Base-by-base conservation (phyloP, 2,888 invertebrate species). In the Macropis europaea region DNA sequence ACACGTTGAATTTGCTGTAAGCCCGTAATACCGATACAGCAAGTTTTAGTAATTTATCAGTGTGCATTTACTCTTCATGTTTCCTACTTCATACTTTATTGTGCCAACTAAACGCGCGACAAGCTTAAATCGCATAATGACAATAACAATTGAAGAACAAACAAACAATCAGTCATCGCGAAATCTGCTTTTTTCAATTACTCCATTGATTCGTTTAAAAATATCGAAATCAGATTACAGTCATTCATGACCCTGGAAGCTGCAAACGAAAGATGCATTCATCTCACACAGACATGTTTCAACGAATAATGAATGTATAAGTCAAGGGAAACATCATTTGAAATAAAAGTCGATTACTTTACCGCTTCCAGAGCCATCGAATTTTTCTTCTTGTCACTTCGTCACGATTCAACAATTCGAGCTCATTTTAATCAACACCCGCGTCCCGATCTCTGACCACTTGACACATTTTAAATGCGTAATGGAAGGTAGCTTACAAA, bases 81-180 rank as follows among this genome's bases (percentile, higher is more conserved):
- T 22, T 34, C 4, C 15, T 17, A 11, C 30, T 28, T 50, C 47
- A 50, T 53, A 62, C 42, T 34, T 34, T 17, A 64, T 24, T 38
- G 70, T 59, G 66, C 66, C 53, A 52, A 59, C 28, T 53, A n/a
- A 66, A 59, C 43, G 32, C 54, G 56, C 48, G 54, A 47, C 38
- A 67, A 60, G 67, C 67, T 54, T 72, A 54, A 60, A 68, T 72
- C 68, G 50, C 40, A 62, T 61, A 56, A 63, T 64, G 73, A 73
- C 73, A 73, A 73, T 73, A 73, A 73, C 26, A 28, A 50, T 69
- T 48, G 40, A 57, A 59, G 34, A 69, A 59, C 69, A 61, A 67
- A 26, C 50, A 53, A 72, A 71, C 48, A 53, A 69, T 70, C 64
- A 62, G 50, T 75, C 48, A 71, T 76, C 43, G 56, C 34, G 40